phyloP scores from a whole-genome alignment of 1,140 invertebrate genomes.

The Prorops nasuta region DNA sequence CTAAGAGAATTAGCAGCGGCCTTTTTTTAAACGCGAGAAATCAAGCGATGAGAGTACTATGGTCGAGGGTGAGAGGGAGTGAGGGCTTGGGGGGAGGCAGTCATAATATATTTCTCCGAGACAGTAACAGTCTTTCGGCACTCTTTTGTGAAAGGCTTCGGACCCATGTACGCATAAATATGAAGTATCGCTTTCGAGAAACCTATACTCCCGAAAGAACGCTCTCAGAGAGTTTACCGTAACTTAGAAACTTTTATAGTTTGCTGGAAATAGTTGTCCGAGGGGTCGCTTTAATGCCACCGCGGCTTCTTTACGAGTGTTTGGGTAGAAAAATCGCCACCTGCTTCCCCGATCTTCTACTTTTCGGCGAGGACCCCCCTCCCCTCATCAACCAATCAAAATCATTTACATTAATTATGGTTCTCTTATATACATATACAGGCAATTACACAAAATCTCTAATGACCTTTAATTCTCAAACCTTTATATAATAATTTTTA shows the following conservation, averaged over 20 bases:
- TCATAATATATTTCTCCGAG: slow-evolving; percentile 15
- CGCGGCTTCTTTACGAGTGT: not conserved
- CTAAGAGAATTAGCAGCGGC: not conserved
- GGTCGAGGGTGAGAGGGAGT: not conserved
- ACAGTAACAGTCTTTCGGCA: slow-evolving; percentile 17
- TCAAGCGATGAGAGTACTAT: no score
- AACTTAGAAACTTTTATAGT: slow-evolving; percentile 33
- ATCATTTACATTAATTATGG: no score
- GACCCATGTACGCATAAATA: slow-evolving; percentile 9
- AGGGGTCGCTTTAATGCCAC: not conserved
- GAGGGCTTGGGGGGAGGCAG: not conserved
- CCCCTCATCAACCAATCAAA: no score
- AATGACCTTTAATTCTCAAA: no score
- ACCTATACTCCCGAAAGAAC: not conserved
- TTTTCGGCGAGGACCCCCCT: no score
- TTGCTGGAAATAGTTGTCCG: slow-evolving; percentile 24
- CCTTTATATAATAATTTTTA: no score
- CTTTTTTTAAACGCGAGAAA: slow-evolving; percentile 5
- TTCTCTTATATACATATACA: no score
- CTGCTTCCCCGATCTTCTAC: slow-evolving; percentile 4
- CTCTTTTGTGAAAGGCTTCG: slow-evolving; percentile 12
- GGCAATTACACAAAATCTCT: no score
- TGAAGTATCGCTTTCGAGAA: slow-evolving; percentile 11
- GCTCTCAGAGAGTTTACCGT: slow-evolving; percentile 14
- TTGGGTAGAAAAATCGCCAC: slow-evolving; percentile 16